Conservation (phyloP, 2,888 invertebrate species). For the Apotomis turbidana region DNA sequence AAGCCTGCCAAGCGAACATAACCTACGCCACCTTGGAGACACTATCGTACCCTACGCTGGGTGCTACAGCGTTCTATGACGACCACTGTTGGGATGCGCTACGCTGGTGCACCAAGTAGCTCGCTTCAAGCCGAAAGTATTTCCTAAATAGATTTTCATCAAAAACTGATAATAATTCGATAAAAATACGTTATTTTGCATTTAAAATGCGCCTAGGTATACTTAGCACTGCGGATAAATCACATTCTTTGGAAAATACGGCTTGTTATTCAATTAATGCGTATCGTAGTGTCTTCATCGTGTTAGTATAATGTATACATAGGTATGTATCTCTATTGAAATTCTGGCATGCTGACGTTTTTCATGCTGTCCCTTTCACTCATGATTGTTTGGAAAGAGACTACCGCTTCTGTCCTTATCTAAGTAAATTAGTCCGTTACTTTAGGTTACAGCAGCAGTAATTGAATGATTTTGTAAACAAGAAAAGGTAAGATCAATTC, state of each 20-base stretch:
- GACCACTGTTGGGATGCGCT: not conserved
- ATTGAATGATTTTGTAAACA: not conserved
- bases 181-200: not conserved
- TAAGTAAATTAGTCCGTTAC: not conserved
- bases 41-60: constrained; percentile 1
- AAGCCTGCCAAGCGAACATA: constrained; percentile 57
- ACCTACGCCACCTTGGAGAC: constrained; percentile 28
- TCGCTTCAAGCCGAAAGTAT: not conserved
- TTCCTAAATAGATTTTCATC: not conserved
- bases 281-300: constrained; percentile 10
- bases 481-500: not conserved
- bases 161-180: not conserved
- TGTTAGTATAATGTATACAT: constrained; percentile 1
- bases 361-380: not conserved
- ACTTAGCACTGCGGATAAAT: constrained; percentile 1
- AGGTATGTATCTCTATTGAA: not conserved
- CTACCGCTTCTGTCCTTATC: constrained; percentile 1
- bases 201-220: constrained; percentile 6
- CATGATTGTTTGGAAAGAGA: constrained; percentile 16
- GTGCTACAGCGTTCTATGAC: not conserved
- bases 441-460: not conserved
- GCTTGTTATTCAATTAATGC: too few species aligned
- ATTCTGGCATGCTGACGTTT: not conserved
- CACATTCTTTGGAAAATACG: not conserved
- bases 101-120: not conserved